Evolutionary conservation across 2,888 invertebrate species (phyloP), one percentile per base, ranked within the genome.

Genomic region (Euplagia quadripunctaria): DNA sequence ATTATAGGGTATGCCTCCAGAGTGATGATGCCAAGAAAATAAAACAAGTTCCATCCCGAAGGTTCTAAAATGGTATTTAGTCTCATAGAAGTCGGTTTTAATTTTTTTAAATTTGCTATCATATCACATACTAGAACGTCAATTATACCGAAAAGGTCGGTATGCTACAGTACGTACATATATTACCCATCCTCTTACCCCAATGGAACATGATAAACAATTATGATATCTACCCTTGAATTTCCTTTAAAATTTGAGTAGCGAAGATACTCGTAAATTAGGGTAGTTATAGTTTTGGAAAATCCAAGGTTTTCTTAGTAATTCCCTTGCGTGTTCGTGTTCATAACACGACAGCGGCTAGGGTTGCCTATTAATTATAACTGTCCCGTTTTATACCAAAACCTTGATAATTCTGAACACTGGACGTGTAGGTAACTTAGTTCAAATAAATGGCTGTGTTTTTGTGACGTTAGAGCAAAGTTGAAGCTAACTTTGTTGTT

Each of bases 331-430:
- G 83, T 84, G 82, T 74, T 82, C 76, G 70, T 79, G 78, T 85
- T 86, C 82, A 86, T 86, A 86, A 84, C 85, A 81, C 82, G 86
- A 88, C 87, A 83, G 83, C 80, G 71, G 73, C 76, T 77, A 79
- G 79, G 82, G 80, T 81, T 70, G 80, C 78, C 86, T 76, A 89
- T 90, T 90, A 87, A 89, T 90, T 88, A 88, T 85, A 81, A 82
- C 83, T 83, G 86, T 85, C 87, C 83, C 82, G 80, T 79, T 86
- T 86, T 82, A 82, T 84, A 82, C 82, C 31, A 78, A 69, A 76
- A 73, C 70, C 72, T 75, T 71, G 72, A 68, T 84, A 71, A 69
- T 78, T 77, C 49, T 75, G 61, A 73, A 73, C 72, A 78, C 68
- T 78, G 68, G 80, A 75, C 68, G 71, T 64, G 73, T 75, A 79